Evolutionary conservation across 2,113 vertebrate species (phyloP), one percentile per base, ranked within the genome.

Genomic region (Zootoca vivipara): DNA sequence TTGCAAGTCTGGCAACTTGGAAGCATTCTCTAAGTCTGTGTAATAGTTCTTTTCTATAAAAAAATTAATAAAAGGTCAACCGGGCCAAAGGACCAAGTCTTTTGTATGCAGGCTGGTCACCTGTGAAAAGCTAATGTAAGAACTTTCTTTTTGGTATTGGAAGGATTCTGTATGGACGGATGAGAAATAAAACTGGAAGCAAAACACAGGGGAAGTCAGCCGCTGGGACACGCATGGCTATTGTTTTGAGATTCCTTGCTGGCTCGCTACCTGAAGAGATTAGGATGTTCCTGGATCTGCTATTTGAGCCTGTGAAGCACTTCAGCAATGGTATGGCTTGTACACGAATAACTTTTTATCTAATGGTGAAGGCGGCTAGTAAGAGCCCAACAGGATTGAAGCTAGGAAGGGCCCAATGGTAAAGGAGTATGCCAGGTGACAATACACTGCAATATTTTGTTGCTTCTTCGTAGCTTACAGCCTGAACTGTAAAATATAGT

Each of bases 111-210:
- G 1, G 38, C 67, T 85, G 64, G 38, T 90, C 65, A 5, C 62
- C 65, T 94, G 35, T 89, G 80, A 86, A 89, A 90, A 89, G 33
- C 84, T 91, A 92, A 96, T 46, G 26, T 72, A 88, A 72, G 1
- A 22, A 92, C 52, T 58, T 90, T 91, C 26, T 85, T 94, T 90
- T 92, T 87, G 16, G 65, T 16, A 3, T 91, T 95, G 94, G 22
- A 95, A 99, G 99, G 96, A 97, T 99, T 95, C 96, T 99, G 30
- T 99, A 98, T 46, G 99, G 98, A 3, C 97, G 98, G 64, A 98
- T 99, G 97, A 98, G 98, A 94, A 98, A 97, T 85, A 99, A 98
- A 97, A 98, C 98, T 0, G 98, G 98, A 81, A 99, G 94, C 92
- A 99, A 97, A 96, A 99, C 99, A 9, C 98, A 99, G 92, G 98